Evolutionary conservation across 1,140 invertebrate species (phyloP).

Genomic region (Cyrtorhinus lividipennis): DNA sequence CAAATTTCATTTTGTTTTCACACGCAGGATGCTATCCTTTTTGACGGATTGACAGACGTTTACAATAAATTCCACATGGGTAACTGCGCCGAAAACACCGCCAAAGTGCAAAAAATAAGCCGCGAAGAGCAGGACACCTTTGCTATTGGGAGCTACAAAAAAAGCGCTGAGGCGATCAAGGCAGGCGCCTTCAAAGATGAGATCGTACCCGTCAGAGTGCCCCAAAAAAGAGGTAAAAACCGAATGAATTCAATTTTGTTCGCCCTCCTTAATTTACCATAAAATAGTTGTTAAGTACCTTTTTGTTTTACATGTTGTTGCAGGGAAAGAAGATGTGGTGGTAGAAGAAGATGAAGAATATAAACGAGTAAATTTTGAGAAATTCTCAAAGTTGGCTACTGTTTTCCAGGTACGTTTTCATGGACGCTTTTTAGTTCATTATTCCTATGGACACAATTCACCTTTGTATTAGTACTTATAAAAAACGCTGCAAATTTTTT

Average conservation of each 20-base stretch:
- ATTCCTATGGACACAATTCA: too few relatives aligned
- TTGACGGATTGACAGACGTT: slow-evolving; percentile 93
- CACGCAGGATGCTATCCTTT: slow-evolving; percentile 79
- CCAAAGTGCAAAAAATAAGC: slow-evolving; percentile 74
- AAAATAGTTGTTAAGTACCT: too few relatives aligned
- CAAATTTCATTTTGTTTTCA: too few relatives aligned
- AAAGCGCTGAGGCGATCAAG: slow-evolving; percentile 65
- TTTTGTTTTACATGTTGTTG: neutral
- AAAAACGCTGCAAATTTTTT: too few relatives aligned
- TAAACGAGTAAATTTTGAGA: slow-evolving; percentile 87
- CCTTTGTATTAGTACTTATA: too few relatives aligned
- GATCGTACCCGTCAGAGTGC: slow-evolving; percentile 71
- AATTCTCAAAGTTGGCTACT: slow-evolving; percentile 72
- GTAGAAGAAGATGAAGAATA: slow-evolving; percentile 90
- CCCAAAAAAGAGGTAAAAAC: slow-evolving; percentile 50
- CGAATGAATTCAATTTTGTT: too few relatives aligned
- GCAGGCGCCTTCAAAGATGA: slow-evolving; percentile 70
- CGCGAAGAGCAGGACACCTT: slow-evolving; percentile 89
- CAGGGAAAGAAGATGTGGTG: slow-evolving; percentile 52
- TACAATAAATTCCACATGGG: slow-evolving; percentile 99
- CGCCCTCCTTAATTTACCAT: too few relatives aligned
- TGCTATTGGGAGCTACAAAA: slow-evolving; percentile 85
- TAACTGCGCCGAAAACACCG: slow-evolving; percentile 95
- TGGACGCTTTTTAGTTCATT: too few relatives aligned
- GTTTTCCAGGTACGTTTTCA: slow-evolving; percentile 92